Percentiles rank a stretch among this genome's conserved stretches.
Evolutionary conservation across 2,888 invertebrate genomes (phyloP).

Genomic region (Taphrorychus bicolor): DNA sequence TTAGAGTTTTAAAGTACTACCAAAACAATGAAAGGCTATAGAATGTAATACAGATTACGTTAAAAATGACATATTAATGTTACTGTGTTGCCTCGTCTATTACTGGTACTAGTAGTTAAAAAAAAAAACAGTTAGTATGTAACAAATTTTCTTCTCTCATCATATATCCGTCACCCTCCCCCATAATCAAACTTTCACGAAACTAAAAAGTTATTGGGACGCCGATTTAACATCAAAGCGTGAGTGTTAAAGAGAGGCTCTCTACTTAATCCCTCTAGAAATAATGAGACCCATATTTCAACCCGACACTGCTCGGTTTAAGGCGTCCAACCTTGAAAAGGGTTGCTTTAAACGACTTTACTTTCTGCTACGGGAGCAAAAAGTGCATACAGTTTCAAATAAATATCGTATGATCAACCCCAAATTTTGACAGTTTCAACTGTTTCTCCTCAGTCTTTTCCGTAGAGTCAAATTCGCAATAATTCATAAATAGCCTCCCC

Average conservation of each 20-base stretch:
- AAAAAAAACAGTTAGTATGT: no score
- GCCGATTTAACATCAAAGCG: constrained; percentile 43
- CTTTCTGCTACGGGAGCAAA: no score
- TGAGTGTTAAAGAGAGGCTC: constrained; percentile 50
- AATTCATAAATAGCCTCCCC: constrained; percentile 33
- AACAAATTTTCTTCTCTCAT: neutral
- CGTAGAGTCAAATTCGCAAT: constrained; percentile 30
- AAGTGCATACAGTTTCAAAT: neutral
- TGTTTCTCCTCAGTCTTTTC: neutral
- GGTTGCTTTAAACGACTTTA: constrained; percentile 16
- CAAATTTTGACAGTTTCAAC: neutral
- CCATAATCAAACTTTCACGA: neutral
- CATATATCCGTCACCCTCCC: neutral
- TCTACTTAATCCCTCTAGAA: constrained; percentile 54
- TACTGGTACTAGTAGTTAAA: no score
- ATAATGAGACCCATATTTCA: constrained; percentile 55
- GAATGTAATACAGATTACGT: no score
- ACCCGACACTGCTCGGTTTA: constrained; percentile 34
- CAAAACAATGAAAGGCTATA: no score
- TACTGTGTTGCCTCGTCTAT: no score
- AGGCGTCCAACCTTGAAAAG: constrained; percentile 9
- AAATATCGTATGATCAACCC: neutral
- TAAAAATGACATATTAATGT: no score
- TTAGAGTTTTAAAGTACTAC: no score
- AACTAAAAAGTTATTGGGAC: constrained; percentile 24